Evolutionary conservation across 2,113 vertebrate genomes (phyloP).

Genomic region (Charina bottae): DNA sequence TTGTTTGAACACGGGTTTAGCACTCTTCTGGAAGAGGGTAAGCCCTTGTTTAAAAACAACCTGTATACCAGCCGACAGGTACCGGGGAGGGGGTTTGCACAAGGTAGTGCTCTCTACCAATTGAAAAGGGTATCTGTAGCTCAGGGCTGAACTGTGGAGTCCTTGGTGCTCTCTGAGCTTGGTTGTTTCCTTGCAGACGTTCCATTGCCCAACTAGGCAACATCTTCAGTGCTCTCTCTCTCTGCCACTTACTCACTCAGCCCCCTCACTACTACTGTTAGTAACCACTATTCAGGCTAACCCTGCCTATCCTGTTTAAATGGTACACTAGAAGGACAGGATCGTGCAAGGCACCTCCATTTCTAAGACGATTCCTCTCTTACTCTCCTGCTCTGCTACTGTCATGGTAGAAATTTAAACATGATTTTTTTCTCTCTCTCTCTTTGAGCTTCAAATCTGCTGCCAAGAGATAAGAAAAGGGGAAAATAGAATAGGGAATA

Average conservation of each 20-base stretch:
- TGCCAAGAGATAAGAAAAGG: background rate
- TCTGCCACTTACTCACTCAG: background rate
- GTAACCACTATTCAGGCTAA: background rate
- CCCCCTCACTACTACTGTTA: background rate
- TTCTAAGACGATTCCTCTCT: background rate
- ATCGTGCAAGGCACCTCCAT: background rate
- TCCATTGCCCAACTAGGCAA: no score
- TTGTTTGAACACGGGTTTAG: background rate
- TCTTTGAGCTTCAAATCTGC: background rate
- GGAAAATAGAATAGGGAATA: background rate
- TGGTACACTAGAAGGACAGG: background rate
- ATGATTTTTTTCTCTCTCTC: background rate
- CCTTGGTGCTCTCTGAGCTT: no score
- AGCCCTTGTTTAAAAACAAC: background rate
- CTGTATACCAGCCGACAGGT: background rate
- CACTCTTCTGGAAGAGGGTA: background rate
- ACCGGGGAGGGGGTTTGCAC: background rate
- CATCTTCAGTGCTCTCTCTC: background rate
- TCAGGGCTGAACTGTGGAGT: no score
- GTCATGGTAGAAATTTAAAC: background rate
- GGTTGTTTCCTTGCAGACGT: no score
- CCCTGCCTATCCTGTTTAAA: background rate
- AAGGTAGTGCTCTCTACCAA: no score
- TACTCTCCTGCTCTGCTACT: background rate
- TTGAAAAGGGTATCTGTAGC: no score